Conservation (phyloP, 2,797 vertebrate species). For the Hippocampus kuda region DNA sequence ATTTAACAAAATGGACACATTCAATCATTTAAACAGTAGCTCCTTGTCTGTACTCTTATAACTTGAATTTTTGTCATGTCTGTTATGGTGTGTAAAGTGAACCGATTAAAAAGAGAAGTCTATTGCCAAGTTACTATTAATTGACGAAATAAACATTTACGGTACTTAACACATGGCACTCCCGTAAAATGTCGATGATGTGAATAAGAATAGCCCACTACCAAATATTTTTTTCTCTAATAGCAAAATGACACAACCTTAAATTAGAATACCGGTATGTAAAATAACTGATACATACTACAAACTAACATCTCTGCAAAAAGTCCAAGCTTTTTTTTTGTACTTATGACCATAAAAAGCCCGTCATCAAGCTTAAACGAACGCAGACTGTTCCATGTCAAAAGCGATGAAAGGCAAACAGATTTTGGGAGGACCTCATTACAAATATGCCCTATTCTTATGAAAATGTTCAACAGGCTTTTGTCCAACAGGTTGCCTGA, state of each 20-base stretch:
- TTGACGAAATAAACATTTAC: neutral
- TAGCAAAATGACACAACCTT: neutral
- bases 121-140: neutral
- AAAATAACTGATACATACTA: neutral
- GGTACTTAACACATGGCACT: neutral
- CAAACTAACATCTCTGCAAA: neutral
- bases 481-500: conserved; percentile 61
- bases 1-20: neutral
- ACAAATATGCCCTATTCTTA: conserved; percentile 45
- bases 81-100: neutral
- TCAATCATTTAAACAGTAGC: no score
- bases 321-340: neutral
- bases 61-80: neutral
- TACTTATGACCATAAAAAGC: neutral
- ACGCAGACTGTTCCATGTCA: neutral
- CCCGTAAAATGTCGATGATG: neutral
- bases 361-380: neutral
- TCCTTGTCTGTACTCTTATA: neutral
- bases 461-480: conserved; percentile 56
- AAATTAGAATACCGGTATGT: neutral
- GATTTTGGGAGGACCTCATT: conserved; percentile 27
- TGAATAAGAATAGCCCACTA: neutral
- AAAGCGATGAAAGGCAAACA: conserved; percentile 7
- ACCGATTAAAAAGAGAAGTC: neutral
- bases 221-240: neutral